phyloP scores from a whole-genome alignment of 2,113 vertebrate genomes.

The Ibidorhyncha struthersii region DNA sequence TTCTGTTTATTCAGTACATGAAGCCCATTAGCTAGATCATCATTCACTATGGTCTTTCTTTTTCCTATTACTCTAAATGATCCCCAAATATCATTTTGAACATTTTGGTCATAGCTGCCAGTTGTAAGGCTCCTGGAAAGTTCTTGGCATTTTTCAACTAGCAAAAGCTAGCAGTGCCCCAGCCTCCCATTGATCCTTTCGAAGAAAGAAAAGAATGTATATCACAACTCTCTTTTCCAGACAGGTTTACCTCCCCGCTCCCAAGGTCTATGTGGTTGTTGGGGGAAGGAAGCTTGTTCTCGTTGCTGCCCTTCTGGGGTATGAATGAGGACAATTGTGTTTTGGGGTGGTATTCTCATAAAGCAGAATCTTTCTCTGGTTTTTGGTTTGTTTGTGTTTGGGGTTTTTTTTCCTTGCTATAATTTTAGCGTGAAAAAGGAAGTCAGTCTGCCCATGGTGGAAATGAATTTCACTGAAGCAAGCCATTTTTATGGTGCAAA shows the following conservation, averaged over 20 bases:
- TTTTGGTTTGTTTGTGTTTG: no score
- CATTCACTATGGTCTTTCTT: neutral
- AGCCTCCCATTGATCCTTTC: neutral
- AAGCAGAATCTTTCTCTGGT: neutral
- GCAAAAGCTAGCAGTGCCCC: neutral
- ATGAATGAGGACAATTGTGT: neutral
- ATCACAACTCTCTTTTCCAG: neutral
- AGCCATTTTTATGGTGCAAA: neutral
- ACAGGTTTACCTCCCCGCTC: neutral
- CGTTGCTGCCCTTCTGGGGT: neutral
- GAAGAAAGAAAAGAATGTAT: neutral
- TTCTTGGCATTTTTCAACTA: neutral
- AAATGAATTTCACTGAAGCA: neutral
- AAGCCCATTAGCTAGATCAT: constrained; percentile 18
- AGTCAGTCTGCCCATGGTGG: neutral
- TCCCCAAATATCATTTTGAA: constrained; percentile 27
- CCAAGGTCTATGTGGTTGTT: neutral
- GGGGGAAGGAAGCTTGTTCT: neutral
- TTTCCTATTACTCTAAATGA: constrained; percentile 5
- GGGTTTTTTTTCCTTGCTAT: neutral
- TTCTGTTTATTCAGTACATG: constrained; percentile 17
- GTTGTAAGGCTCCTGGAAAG: neutral
- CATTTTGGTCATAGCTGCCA: neutral
- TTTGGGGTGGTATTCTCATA: neutral
- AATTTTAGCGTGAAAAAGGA: neutral